Evolutionary conservation across 2,113 vertebrate species (phyloP).

Genomic region (Coryphaenoides rupestris): DNA sequence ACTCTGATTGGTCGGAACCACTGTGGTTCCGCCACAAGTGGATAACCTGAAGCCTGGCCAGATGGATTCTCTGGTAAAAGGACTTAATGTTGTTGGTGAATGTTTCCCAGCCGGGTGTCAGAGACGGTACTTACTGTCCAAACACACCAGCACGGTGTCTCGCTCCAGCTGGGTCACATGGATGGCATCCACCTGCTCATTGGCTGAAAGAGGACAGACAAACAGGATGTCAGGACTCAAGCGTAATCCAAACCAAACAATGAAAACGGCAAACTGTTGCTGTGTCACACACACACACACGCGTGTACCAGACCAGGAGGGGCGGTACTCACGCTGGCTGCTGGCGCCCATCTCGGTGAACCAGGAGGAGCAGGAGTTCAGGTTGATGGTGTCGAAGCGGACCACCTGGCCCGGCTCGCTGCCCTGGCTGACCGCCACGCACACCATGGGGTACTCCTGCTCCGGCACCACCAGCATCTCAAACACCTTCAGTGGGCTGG

Average conservation of each 20-base stretch:
- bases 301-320: too few relatives aligned
- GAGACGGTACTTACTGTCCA: conserved; percentile 85
- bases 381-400: conserved; percentile 97
- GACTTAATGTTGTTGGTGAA: too few relatives aligned
- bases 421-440: conserved; percentile 90
- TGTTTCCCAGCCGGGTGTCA: too few relatives aligned
- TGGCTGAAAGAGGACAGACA: conserved; percentile 57
- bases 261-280: too few relatives aligned
- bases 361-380: conserved; percentile 98
- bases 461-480: conserved; percentile 98
- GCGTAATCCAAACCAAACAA: too few relatives aligned
- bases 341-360: conserved; percentile 93
- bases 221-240: background rate
- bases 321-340: conserved; percentile 34
- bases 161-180: conserved; percentile 96
- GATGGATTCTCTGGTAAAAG: too few relatives aligned
- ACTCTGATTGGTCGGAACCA: too few relatives aligned
- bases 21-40: too few relatives aligned
- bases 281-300: too few relatives aligned
- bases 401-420: conserved; percentile 84
- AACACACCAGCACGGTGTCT: conserved; percentile 95
- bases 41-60: too few relatives aligned
- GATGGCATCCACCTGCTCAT: conserved; percentile 90
- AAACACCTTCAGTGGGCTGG: conserved; percentile 92
- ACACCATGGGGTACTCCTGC: conserved; percentile 96